Evolutionary conservation across 2,888 invertebrate genomes (phyloP), one percentile per base, ranked within the genome.

Genomic region (Ophion costatus): DNA sequence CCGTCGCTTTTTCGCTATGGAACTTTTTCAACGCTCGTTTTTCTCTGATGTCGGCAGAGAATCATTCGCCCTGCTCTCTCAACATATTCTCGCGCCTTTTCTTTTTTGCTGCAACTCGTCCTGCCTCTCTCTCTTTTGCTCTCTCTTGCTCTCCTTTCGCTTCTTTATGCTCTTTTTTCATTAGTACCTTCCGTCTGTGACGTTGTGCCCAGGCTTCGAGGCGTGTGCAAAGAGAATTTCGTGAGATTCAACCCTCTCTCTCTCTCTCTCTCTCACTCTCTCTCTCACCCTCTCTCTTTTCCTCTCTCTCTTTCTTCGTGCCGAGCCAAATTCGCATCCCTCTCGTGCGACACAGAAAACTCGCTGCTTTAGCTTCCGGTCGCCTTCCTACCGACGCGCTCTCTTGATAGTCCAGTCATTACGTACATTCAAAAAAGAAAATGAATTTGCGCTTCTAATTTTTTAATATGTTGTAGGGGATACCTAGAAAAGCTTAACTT

Each of bases 131-230:
- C 64, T 56, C 64, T 33, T 59, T 14, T 42, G 38, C 20, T 33
- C 76, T 24, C 57, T 64, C 64, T 71, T 61, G n/a, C 11, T 78
- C 74, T 76, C 80, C 45, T 74, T 79, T 73, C 78, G 51, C 77
- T 71, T 74, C 69, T 70, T 81, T 84, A 67, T 79, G 77, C 79
- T 73, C 84, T 74, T 84, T 87, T 84, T 82, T 81, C 82, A 82
- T 82, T 79, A 79, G 79, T 66, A 61, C 57, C 38, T 76, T 64
- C 14, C 67, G 38, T 76, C 64, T 80, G 67, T 79, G 79, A 76
- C 57, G 67, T 73, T 38, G 42, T 76, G 74, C 57, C 45, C 61
- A 69, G 74, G 80, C 71, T 75, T 82, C 75, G 75, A 69, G 74
- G 56, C 78, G 63, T n/a, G 38, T 38, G 38, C 63, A 73, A 77